These are phyloP conservation scores for Synergus umbraculus DNA, from an alignment of 2,888 invertebrate genomes.

Conservation along the genomic window DNA sequence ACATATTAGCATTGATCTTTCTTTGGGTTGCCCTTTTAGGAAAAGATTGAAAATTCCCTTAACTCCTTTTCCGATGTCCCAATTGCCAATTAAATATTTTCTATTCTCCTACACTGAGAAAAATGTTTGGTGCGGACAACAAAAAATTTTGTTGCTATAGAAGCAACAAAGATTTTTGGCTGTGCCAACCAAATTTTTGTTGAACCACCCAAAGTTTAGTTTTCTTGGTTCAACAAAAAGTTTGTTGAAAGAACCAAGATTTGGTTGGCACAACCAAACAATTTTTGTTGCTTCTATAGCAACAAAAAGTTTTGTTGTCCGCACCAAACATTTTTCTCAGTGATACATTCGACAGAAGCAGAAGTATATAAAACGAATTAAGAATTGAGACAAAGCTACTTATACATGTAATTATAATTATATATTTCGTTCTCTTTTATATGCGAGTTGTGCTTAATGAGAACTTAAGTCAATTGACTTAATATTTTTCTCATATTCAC, in stretches of 20 bases:
- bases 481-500: background rate
- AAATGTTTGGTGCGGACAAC: no score
- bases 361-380: background rate
- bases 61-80: background rate
- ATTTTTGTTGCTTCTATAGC: no score
- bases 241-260: no score
- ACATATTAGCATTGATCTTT: conserved; percentile 14
- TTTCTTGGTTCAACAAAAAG: no score
- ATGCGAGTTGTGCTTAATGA: background rate
- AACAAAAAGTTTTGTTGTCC: no score
- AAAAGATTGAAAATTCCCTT: background rate
- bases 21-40: background rate
- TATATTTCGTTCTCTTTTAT: background rate
- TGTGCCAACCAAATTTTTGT: no score
- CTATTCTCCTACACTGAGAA: no score
- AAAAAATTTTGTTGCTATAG: no score
- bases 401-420: background rate
- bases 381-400: background rate
- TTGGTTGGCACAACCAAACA: no score
- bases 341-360: background rate
- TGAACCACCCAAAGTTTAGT: no score
- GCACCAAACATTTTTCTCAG: no score
- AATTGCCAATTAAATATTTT: background rate
- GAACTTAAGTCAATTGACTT: background rate
- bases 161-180: no score